Evolutionary conservation across 2,113 vertebrate genomes (phyloP).

Genomic region (Cheilinus undulatus): DNA sequence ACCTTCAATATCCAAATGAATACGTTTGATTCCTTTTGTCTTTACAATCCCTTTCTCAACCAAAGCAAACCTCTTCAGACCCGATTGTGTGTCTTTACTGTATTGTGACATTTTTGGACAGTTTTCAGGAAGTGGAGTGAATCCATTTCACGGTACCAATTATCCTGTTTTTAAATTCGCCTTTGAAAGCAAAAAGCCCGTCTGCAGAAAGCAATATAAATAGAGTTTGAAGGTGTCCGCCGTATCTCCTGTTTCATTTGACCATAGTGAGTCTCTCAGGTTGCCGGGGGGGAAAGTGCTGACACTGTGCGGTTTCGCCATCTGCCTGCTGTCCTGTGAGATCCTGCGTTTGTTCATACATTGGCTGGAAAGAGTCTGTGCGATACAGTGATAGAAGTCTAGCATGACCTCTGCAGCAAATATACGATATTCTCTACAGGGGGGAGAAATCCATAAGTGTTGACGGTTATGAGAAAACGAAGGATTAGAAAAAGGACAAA

Average conservation of each 20-base stretch:
- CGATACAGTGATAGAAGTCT: constrained; percentile 45
- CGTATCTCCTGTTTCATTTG: constrained; percentile 67
- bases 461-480: constrained; percentile 39
- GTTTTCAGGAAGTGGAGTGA: not conserved
- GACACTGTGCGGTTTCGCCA: constrained; percentile 68
- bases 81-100: too few relatives aligned
- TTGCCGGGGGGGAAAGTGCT: constrained; percentile 66
- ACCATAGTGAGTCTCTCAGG: constrained; percentile 66
- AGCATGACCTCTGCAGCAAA: constrained; percentile 52
- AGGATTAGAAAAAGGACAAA: not conserved
- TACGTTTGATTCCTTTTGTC: too few relatives aligned
- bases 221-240: constrained; percentile 64
- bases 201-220: constrained; percentile 57
- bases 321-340: constrained; percentile 72
- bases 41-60: not conserved
- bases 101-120: not conserved
- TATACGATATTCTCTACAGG: not conserved
- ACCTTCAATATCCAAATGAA: too few relatives aligned
- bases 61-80: too few relatives aligned
- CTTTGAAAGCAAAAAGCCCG: constrained; percentile 22
- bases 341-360: constrained; percentile 51
- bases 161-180: constrained; percentile 33
- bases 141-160: not conserved
- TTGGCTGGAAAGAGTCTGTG: constrained; percentile 33
- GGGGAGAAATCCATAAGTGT: constrained; percentile 8